phyloP scores from a whole-genome alignment of 2,888 invertebrate species.

The Cephonodes hylas region DNA sequence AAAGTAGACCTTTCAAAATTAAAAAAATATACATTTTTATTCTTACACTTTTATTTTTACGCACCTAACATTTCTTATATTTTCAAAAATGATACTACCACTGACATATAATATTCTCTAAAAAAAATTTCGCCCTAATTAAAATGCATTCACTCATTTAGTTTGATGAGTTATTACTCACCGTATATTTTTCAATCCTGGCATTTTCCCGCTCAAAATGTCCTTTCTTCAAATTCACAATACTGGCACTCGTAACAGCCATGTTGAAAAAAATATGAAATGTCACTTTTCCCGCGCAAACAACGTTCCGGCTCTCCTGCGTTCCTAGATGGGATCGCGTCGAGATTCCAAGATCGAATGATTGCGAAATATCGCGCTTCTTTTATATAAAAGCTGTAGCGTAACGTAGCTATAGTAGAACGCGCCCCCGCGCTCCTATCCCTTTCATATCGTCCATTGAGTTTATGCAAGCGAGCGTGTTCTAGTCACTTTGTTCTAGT shows the following conservation, averaged over 20 bases:
- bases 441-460: conserved; percentile 55
- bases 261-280: conserved; percentile 58
- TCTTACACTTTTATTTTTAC: too few relatives aligned
- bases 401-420: conserved; percentile 35
- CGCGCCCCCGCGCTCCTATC: conserved; percentile 63
- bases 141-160: not conserved
- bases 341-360: conserved; percentile 76
- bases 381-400: conserved; percentile 68
- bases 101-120: too few relatives aligned
- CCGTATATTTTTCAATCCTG: conserved; percentile 73
- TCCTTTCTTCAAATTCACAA: conserved; percentile 66
- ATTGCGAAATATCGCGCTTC: conserved; percentile 71
- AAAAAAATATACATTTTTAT: too few relatives aligned
- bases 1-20: too few relatives aligned
- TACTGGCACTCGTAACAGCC: conserved; percentile 72
- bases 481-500: conserved; percentile 24
- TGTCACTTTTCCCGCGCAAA: conserved; percentile 66
- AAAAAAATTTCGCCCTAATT: not conserved
- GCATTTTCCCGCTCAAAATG: conserved; percentile 71
- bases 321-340: conserved; percentile 62
- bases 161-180: too few relatives aligned
- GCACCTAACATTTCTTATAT: too few relatives aligned
- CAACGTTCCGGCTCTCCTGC: conserved; percentile 57
- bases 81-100: too few relatives aligned
- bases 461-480: conserved; percentile 26